phyloP scores from a whole-genome alignment of 2,797 vertebrate genomes.

The Danio jaintianensis region DNA sequence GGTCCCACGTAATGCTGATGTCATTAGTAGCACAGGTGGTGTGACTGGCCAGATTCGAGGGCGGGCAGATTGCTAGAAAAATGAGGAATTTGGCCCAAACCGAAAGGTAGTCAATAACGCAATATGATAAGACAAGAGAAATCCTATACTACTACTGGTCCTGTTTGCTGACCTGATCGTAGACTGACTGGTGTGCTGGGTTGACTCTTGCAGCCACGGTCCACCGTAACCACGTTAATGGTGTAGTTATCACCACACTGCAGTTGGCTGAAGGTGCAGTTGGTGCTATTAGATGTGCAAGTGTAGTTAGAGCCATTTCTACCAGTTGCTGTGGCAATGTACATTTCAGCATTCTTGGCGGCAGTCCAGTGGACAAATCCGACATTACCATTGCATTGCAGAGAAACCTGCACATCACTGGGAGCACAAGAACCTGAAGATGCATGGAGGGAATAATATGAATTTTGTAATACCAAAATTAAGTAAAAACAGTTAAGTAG shows the following conservation, averaged over 20 bases:
- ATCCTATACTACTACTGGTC: background rate
- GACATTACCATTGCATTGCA: constrained; percentile 72
- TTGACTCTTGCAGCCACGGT: constrained; percentile 75
- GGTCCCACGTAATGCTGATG: constrained; percentile 75
- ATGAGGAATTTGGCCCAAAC: background rate
- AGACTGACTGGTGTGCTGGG: constrained; percentile 69
- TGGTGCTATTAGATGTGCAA: constrained; percentile 68
- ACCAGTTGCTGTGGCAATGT: constrained; percentile 62
- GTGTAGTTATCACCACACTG: constrained; percentile 69
- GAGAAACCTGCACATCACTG: constrained; percentile 60
- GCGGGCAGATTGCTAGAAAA: constrained; percentile 77
- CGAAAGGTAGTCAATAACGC: too few relatives aligned
- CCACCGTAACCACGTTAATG: constrained; percentile 70
- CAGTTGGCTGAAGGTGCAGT: constrained; percentile 73
- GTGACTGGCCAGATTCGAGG: constrained; percentile 61
- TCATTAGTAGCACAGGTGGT: constrained; percentile 70
- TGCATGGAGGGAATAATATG: background rate
- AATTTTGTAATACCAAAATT: background rate
- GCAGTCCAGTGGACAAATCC: constrained; percentile 72
- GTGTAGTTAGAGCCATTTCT: constrained; percentile 49
- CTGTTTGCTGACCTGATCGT: constrained; percentile 70
- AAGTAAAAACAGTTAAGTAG: background rate
- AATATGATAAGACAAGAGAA: background rate
- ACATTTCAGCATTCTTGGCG: constrained; percentile 65
- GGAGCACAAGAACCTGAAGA: constrained; percentile 78